Evolutionary conservation across 2,797 vertebrate species (phyloP).

Genomic region (Vespertilio murinus): DNA sequence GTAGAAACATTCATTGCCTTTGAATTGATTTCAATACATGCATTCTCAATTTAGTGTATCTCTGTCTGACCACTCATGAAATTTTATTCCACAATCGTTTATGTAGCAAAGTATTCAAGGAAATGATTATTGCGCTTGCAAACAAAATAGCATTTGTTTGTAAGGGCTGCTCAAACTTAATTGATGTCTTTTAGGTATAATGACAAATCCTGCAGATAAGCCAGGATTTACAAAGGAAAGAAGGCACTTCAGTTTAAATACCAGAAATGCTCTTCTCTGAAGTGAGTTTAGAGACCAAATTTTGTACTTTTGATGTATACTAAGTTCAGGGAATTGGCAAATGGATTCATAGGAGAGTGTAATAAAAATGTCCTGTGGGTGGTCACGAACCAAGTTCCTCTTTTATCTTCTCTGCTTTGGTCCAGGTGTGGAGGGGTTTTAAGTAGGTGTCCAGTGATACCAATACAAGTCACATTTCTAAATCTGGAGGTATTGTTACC

Average conservation of each 20-base stretch:
- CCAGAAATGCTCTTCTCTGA: not conserved
- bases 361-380: not conserved
- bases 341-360: not conserved
- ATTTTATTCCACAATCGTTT: not conserved
- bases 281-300: constrained; percentile 1
- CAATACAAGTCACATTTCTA: not conserved
- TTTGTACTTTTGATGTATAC: not conserved
- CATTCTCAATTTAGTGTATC: not conserved
- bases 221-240: not conserved
- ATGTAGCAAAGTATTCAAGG: not conserved
- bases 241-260: not conserved
- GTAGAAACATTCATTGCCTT: not conserved
- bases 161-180: not conserved
- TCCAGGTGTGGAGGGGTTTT: not conserved
- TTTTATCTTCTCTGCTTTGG: not conserved
- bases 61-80: not conserved
- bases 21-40: not conserved
- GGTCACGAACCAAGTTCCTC: not conserved
- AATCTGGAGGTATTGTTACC: not conserved
- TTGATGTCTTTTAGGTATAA: not conserved
- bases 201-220: not conserved
- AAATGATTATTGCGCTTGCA: not conserved
- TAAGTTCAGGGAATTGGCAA: not conserved
- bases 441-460: not conserved
- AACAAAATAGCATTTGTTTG: not conserved